Base-by-base conservation (phyloP, 2,113 vertebrate genomes). In the Alexandromys fortis region DNA sequence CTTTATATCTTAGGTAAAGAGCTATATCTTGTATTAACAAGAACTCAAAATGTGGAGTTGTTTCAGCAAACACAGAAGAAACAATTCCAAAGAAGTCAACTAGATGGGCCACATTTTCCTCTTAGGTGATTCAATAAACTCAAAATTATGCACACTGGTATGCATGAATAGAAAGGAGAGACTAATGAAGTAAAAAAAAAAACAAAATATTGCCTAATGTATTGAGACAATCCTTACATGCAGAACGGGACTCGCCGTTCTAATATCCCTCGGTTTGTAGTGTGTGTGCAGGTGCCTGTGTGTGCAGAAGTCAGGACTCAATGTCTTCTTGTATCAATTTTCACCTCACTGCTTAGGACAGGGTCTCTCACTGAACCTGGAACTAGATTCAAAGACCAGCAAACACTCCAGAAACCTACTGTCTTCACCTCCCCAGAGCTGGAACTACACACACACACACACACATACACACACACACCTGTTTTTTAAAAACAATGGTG, bases 161-260 rank as follows among this genome's bases (percentile, higher is more conserved):
- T 47, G 30, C 6, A 3, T 8, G 12, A 9, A 58, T 16, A 26
- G 16, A 89, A 14, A 86, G 16, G 35, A 52, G 45, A 78, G 67
- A 95, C 88, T n/a, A 24, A 93, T 21, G 9, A 88, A 89, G 55
- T 30, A 63, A 89, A 87, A 94, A 93, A 30, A 70, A 87, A 93
- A 42, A 2, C 42, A 42, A 42, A 22, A 45, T 28, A 65, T 30
- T 45, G 0, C 63, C 73, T 77, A 33, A 87, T n/a, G 30, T 72
- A 75, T 28, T 45, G 35, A 89, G 45, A 22, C 1, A 72, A 77
- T 38, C 88, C 22, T 89, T 83, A 67, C 47, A 49, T 72, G 58
- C 22, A 90, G 85, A 89, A 92, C 7, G 58, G 63, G 17, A 63
- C 75, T 93, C 8, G 6, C 26, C 8, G 75, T 4, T 82, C 68